Evolutionary conservation across 2,113 vertebrate species (phyloP).

Genomic region (Plectropomus leopardus): DNA sequence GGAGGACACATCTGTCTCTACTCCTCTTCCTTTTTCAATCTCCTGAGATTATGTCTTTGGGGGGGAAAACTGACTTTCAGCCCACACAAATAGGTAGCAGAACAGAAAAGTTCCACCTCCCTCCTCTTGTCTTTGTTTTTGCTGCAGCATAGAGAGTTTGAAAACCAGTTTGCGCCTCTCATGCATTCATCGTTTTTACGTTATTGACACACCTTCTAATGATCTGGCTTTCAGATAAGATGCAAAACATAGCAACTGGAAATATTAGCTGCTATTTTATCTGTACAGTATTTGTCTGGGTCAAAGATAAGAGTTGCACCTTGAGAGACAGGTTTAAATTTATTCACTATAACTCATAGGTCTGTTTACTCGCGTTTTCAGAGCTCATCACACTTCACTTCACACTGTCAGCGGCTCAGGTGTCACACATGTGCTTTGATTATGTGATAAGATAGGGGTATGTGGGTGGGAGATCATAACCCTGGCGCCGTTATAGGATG

Average conservation of each 20-base stretch:
- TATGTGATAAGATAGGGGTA: not conserved
- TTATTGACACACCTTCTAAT: not conserved
- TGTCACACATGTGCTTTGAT: not conserved
- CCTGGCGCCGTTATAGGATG: not conserved
- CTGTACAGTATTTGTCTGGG: slow-evolving; percentile 2
- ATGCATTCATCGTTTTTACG: slow-evolving; percentile 29
- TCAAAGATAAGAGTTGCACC: not conserved
- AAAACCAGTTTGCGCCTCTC: slow-evolving; percentile 5
- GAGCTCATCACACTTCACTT: slow-evolving; percentile 5
- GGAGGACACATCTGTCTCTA: slow-evolving; percentile 49
- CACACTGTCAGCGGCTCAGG: not conserved
- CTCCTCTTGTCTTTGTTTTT: slow-evolving; percentile 35
- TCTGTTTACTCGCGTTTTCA: not conserved
- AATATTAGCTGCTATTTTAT: slow-evolving; percentile 13
- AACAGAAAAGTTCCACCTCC: slow-evolving; percentile 2
- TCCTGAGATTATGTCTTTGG: slow-evolving; percentile 43
- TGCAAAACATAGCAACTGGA: slow-evolving; percentile 8
- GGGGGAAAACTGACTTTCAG: slow-evolving; percentile 15
- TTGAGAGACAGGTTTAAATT: not conserved
- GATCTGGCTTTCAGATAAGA: slow-evolving; percentile 47
- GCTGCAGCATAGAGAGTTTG: slow-evolving; percentile 1
- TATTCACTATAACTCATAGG: not conserved
- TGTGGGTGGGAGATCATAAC: not conserved
- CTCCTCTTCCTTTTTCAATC: slow-evolving; percentile 26
- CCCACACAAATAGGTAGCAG: slow-evolving; percentile 9